Percentiles rank a stretch among this genome's conserved stretches.
phyloP scores from a whole-genome alignment of 1,140 invertebrate genomes.

The Rhagoletis zephyria region DNA sequence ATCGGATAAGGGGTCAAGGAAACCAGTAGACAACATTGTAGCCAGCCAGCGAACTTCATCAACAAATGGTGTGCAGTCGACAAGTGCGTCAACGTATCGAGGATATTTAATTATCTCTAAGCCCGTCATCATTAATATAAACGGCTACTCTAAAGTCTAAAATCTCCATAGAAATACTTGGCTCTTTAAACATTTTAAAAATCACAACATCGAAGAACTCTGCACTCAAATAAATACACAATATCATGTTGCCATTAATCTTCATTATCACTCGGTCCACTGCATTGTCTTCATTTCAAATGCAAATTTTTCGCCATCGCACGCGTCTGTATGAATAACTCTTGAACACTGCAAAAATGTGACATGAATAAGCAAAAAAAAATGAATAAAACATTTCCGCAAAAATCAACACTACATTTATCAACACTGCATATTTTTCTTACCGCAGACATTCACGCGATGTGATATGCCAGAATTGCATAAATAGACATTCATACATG shows the following conservation, averaged over 20 bases:
- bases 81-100: too few species aligned
- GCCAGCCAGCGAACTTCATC: too few species aligned
- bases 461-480: not conserved
- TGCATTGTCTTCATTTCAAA: not conserved
- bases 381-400: not conserved
- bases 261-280: too few species aligned
- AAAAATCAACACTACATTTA: slow-evolving; percentile 24
- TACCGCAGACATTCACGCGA: slow-evolving; percentile 4
- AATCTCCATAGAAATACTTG: too few species aligned
- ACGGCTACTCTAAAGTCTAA: too few species aligned
- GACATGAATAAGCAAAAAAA: not conserved
- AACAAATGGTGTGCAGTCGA: too few species aligned
- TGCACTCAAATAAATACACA: too few species aligned
- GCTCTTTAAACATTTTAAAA: not conserved
- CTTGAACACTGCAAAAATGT: not conserved
- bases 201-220: not conserved
- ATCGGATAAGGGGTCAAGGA: too few species aligned
- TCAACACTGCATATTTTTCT: slow-evolving; percentile 22
- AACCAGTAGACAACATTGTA: too few species aligned
- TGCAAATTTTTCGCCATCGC: not conserved
- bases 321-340: not conserved
- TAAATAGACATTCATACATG: not conserved
- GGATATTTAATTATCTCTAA: too few species aligned
- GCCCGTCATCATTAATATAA: too few species aligned
- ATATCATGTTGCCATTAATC: too few species aligned